Evolutionary conservation across 2,113 vertebrate genomes (phyloP).

Genomic region (Capra hircus): DNA sequence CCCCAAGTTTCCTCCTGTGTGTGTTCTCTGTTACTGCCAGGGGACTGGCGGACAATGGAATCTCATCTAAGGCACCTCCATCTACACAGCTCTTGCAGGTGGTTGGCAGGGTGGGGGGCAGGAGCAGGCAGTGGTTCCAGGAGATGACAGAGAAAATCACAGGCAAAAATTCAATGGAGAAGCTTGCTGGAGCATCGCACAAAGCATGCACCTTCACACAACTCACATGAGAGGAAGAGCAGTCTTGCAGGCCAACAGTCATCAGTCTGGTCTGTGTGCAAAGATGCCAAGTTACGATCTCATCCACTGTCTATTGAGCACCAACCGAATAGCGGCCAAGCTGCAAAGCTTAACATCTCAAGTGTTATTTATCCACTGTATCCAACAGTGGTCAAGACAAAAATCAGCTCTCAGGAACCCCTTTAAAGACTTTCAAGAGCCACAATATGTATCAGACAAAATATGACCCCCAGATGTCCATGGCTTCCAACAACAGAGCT

Average conservation of each 20-base stretch:
- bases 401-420: neutral
- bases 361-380: fast-evolving
- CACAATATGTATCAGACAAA: neutral
- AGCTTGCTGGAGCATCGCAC: neutral
- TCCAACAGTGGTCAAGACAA: neutral
- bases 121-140: neutral
- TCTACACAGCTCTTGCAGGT: neutral
- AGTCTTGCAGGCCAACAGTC: fast-evolving
- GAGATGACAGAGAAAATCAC: neutral
- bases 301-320: neutral
- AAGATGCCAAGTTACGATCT: fast-evolving
- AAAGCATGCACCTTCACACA: neutral
- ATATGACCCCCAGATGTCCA: neutral
- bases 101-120: neutral
- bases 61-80: neutral
- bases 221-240: fast-evolving
- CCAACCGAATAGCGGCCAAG: fast-evolving
- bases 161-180: neutral
- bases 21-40: neutral
- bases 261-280: neutral
- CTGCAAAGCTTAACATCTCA: fast-evolving
- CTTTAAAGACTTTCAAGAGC: neutral
- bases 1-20: fast-evolving
- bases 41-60: too few species aligned
- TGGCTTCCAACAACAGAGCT: neutral